A percentile compares a stretch with the other conserved stretches of the same genome.
These are phyloP conservation scores for Paraplagusia blochii DNA, from an alignment of 2,113 vertebrate species.

Conservation along the genomic window DNA sequence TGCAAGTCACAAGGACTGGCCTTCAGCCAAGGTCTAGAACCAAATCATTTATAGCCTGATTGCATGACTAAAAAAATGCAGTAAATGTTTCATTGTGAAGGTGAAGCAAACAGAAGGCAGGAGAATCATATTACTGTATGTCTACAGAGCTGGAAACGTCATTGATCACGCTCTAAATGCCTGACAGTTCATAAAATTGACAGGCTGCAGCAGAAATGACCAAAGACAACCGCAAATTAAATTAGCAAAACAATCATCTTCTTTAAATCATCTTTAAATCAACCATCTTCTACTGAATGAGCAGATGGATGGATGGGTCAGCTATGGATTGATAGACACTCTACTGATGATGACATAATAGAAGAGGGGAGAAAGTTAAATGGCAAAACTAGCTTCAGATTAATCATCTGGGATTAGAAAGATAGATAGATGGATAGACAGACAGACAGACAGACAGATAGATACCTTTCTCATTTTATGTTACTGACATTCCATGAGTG, in stretches of 20 bases:
- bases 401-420: too few relatives aligned
- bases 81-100: conserved; percentile 64
- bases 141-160: conserved; percentile 56
- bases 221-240: conserved; percentile 3
- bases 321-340: too few relatives aligned
- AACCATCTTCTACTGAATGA: too few relatives aligned
- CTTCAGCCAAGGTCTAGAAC: conserved; percentile 46
- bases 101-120: conserved; percentile 31
- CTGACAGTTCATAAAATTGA: conserved; percentile 42
- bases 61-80: conserved; percentile 65
- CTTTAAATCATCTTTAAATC: too few relatives aligned
- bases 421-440: conserved; percentile 2
- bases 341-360: too few relatives aligned
- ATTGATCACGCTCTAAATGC: conserved; percentile 59
- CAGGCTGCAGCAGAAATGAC: conserved; percentile 19
- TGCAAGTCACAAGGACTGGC: conserved; percentile 61
- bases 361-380: too few relatives aligned
- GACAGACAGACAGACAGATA: neutral
- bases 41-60: conserved; percentile 66
- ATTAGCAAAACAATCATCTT: too few relatives aligned
- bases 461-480: conserved; percentile 67
- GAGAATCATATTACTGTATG: conserved; percentile 40
- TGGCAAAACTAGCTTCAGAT: too few relatives aligned
- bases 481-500: conserved; percentile 75
- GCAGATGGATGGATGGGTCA: too few relatives aligned